A percentile compares a stretch with the other conserved stretches of the same genome.
These are phyloP conservation scores for Platyura marginata DNA, from an alignment of 1,140 invertebrate species.

Conservation along the genomic window DNA sequence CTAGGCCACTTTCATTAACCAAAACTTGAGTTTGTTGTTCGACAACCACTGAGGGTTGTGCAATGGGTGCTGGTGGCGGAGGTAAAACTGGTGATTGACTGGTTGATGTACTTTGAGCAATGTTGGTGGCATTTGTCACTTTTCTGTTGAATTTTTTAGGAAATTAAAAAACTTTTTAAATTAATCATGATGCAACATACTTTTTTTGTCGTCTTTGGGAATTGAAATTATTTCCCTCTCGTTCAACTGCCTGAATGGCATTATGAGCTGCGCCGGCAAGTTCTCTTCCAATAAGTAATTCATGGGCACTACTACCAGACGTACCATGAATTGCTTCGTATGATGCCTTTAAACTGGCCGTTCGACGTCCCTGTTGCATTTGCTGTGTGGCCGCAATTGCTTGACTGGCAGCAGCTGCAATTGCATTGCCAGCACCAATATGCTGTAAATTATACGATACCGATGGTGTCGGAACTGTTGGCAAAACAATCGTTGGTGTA, in stretches of 20 bases:
- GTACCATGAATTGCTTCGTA: constrained; percentile 61
- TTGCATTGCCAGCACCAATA: constrained; percentile 67
- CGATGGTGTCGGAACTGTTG: constrained; percentile 10
- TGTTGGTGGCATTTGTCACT: no score
- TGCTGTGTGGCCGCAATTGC: constrained; percentile 93
- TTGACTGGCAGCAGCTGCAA: constrained; percentile 87
- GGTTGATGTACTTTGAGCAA: no score
- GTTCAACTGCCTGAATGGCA: constrained; percentile 52
- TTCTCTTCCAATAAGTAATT: constrained; percentile 43
- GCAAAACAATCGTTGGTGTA: constrained; percentile 13
- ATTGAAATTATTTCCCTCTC: constrained; percentile 11
- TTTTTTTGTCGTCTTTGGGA: constrained; percentile 44
- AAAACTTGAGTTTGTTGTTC: background rate
- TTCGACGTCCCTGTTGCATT: constrained; percentile 86
- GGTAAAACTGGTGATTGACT: background rate
- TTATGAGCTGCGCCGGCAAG: constrained; percentile 59
- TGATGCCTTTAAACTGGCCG: constrained; percentile 86
- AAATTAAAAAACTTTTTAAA: no score
- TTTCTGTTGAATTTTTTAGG: no score
- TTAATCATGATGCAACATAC: no score
- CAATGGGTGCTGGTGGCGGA: no score
- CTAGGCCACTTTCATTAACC: constrained; percentile 16
- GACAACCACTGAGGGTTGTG: no score
- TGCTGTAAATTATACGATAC: constrained; percentile 30
- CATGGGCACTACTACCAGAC: constrained; percentile 32